Evolutionary conservation across 2,113 vertebrate species (phyloP), one percentile per base, ranked within the genome.

Genomic region (Parus major): DNA sequence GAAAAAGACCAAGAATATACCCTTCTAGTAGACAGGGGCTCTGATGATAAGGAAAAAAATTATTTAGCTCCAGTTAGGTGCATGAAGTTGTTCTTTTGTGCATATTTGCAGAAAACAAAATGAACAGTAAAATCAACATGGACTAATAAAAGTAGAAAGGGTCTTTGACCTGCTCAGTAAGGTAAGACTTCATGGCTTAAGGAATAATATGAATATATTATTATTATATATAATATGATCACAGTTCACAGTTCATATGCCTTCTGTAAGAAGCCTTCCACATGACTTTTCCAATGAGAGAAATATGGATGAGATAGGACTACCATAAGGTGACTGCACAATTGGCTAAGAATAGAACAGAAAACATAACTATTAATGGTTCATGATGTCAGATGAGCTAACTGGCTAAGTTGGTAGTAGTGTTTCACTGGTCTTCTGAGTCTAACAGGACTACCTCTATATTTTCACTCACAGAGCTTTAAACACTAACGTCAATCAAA

Each of bases 301-400:
- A 88, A 90, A 88, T 90, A 71, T 56, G 76, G 94, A 68, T 90
- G 92, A 95, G 72, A 70, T 60, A 76, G 82, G 77, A 60, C 68
- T 96, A 60, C 92, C 16, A 10, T 95, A 92, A 92, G 76, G 86
- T 90, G 90, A 86, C 88, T 28, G 39, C 90, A 97, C 88, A 96
- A 96, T 94, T 93, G 88, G 31, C 92, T 79, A 95, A 88, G 88
- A 95, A 94, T 96, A 96, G 95, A 83, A 33, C 36, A 94, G 88
- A 95, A 95, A 93, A 88, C 88, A 88, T 71, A 78, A 66, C 93
- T 97, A 96, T 96, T 97, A 95, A 94, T 88, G 90, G 90, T n/a
- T 93, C 56, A 84, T 96, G 92, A 96, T 93, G 85, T 97, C 93
- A 95, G 85, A 80, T 86, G 82, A 94, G 80, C 82, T 95, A 96